Evolutionary conservation across 2,113 vertebrate genomes (phyloP).

Genomic region (Ochotona princeps): DNA sequence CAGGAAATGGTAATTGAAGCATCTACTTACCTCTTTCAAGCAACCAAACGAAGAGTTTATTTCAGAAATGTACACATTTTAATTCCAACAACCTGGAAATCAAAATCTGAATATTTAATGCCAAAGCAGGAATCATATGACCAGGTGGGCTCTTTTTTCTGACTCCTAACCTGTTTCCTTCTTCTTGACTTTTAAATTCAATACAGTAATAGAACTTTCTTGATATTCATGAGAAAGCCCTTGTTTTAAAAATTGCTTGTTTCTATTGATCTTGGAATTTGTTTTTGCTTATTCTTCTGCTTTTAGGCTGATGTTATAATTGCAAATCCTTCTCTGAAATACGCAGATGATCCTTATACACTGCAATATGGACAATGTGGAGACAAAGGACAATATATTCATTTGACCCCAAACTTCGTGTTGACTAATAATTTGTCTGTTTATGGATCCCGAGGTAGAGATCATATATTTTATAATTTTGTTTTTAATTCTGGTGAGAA

Average conservation of each 20-base stretch:
- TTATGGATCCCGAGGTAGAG: constrained; percentile 84
- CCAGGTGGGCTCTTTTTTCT: constrained; percentile 78
- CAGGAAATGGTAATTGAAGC: constrained; percentile 85
- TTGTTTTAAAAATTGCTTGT: neutral
- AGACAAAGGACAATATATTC: constrained; percentile 82
- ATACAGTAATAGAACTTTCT: neutral
- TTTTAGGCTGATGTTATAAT: constrained; percentile 86
- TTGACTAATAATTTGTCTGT: constrained; percentile 53
- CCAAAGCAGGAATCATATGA: constrained; percentile 85
- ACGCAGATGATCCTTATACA: constrained; percentile 83
- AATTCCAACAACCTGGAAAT: constrained; percentile 84
- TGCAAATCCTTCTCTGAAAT: constrained; percentile 70
- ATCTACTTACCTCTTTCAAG: constrained; percentile 84
- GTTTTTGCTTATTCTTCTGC: neutral
- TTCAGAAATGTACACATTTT: constrained; percentile 86
- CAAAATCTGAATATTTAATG: constrained; percentile 69
- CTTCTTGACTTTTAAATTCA: neutral
- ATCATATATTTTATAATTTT: constrained; percentile 39
- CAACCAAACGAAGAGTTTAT: constrained; percentile 81
- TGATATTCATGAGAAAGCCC: neutral
- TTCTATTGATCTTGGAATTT: neutral
- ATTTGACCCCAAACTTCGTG: constrained; percentile 86
- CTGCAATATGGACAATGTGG: constrained; percentile 84
- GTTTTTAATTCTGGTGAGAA: neutral
- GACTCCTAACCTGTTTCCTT: neutral